Evolutionary conservation across 1,140 invertebrate species (phyloP), one percentile per base, ranked within the genome.

Genomic region (Bombus breviceps): DNA sequence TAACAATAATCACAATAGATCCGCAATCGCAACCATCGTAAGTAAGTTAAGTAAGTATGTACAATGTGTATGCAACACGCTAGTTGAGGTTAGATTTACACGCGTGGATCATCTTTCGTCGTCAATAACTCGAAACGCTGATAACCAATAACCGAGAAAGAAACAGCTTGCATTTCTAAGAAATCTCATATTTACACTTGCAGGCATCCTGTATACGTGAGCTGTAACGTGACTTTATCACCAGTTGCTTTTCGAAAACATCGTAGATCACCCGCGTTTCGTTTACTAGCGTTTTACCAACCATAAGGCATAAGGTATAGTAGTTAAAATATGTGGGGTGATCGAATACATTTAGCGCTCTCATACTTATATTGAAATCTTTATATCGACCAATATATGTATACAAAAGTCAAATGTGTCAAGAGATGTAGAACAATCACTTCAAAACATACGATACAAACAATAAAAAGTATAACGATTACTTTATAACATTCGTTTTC

Each of bases 161-260:
- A 25, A 78, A 76, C n/a, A 34, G 39, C 37, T 66, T 43, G 43
- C 39, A 10, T 66, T 78, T 78, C 76, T 43, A 5, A 78, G 59
- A 78, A 78, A 66, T 78, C 22, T 68, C n/a, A 37, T 69, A 53
- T 69, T 68, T 68, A 43, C 59, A 41, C 18, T 9, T 1, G 28
- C 9, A 5, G 25, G 39, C 77, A 68, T 41, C 43, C 64, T 53
- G 25, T 53, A 37, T 18, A 12, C 37, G 34, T 32, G 41, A 43
- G 10, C 6, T 37, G 18, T 28, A 66, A 32, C 39, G n/a, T 43
- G 39, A 22, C n/a, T 66, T 76, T 47, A 79, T 79, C 62, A 79
- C 62, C 62, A 79, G 32, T 79, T 79, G 77, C 62, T 69, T 37
- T 37, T 22, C 25, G 32, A 69, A 69, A 80, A 47, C 43, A 53